Base-by-base conservation (phyloP, 2,797 vertebrate species). In the Cottoperca gobio region DNA sequence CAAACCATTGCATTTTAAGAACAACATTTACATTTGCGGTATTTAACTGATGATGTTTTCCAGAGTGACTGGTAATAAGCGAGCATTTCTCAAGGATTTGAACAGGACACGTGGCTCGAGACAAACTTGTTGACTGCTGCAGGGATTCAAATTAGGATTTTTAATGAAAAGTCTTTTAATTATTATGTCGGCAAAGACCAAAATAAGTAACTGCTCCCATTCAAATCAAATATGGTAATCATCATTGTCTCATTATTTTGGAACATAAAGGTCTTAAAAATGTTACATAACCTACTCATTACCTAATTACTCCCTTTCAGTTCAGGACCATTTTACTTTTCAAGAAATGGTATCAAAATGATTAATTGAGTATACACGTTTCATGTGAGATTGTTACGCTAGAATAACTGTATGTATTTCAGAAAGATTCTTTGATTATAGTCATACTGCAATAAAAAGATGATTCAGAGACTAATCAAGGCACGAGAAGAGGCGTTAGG, bases 21-120 rank as follows among this genome's bases (percentile, higher is more conserved):
- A 76, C 53, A 76, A 73, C 65, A 59, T 86, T 79, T 84, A 69
- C 67, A 54, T 83, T 72, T 66, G 45, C 16, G 53, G 64, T 69
- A 23, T 77, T 63, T 40, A 57, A 59, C 73, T 70, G 48, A 67
- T 66, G 61, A 50, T 67, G 64, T 84, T 83, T 78, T 66, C 60
- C 62, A 62, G 59, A 70, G 75, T 33, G 60, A 72, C 62, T 31
- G 57, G 78, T 70, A 76, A 66, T 59, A 49, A 80, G 48, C 21
- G 2, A 40, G 70, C 11, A 9, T 70, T 77, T 74, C 43, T 60
- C n/a, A 54, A 55, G 48, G 21, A 66, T 24, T 48, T 24, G 10
- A 61, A 19, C 33, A n/a, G 35, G 17, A 70, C 45, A 55, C 48
- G 43, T 11, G 31, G 5, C 39, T 6, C 17, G 10, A 71, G 35